phyloP scores from a whole-genome alignment of 2,888 invertebrate genomes.

The Aquatica leii region DNA sequence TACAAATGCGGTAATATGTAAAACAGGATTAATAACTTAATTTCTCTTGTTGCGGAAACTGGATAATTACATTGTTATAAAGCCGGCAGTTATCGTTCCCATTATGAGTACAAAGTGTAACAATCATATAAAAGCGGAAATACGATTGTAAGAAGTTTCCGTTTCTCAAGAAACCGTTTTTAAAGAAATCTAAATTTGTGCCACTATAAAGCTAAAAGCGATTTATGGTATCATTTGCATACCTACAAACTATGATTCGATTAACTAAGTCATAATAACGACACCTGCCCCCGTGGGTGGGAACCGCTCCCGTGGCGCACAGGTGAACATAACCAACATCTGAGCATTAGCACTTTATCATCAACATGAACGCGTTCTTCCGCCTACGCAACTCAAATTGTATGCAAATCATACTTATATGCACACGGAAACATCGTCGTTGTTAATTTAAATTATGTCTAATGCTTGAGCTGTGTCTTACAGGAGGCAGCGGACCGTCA shows the following conservation, averaged over 20 bases:
- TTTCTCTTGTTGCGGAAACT: slow-evolving; percentile 44
- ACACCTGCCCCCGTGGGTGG: slow-evolving; percentile 47
- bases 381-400: slow-evolving; percentile 46
- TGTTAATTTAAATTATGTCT: slow-evolving; percentile 44
- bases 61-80: slow-evolving; percentile 41
- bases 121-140: slow-evolving; percentile 36
- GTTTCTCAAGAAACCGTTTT: slow-evolving; percentile 39
- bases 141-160: slow-evolving; percentile 38
- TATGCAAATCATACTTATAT: slow-evolving; percentile 48
- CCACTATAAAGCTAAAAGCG: slow-evolving; percentile 38
- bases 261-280: slow-evolving; percentile 47
- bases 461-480: slow-evolving; percentile 51
- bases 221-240: slow-evolving; percentile 45
- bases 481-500: slow-evolving; percentile 45
- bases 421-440: slow-evolving; percentile 39
- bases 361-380: slow-evolving; percentile 45
- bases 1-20: slow-evolving; percentile 51
- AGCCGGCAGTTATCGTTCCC: slow-evolving; percentile 40
- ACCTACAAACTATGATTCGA: slow-evolving; percentile 36
- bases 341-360: slow-evolving; percentile 49
- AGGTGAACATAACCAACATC: slow-evolving; percentile 45
- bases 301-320: slow-evolving; percentile 43
- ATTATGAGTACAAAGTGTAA: slow-evolving; percentile 38
- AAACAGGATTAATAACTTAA: slow-evolving; percentile 55
- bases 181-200: slow-evolving; percentile 36